These are phyloP conservation scores for Drosophila colorata DNA, from an alignment of 2,888 invertebrate genomes.

Conservation along the genomic window DNA sequence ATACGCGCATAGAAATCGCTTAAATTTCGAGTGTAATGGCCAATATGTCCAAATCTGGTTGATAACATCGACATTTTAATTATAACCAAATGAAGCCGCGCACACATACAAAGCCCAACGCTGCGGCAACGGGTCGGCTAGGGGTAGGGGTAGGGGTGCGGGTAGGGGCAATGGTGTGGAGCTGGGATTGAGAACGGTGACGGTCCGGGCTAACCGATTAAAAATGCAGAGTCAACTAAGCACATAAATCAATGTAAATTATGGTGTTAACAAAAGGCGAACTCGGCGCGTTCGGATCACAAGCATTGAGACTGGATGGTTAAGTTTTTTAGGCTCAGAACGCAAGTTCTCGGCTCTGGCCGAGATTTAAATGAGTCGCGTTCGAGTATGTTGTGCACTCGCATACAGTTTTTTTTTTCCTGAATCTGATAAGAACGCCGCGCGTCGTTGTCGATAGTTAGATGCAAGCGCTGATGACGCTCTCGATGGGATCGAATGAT, in stretches of 20 bases:
- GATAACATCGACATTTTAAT: slow-evolving; percentile 84
- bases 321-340: slow-evolving; percentile 11
- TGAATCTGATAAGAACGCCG: slow-evolving; percentile 64
- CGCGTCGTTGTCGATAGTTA: slow-evolving; percentile 50
- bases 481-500: slow-evolving; percentile 40
- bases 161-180: slow-evolving; percentile 6
- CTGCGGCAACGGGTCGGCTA: neutral
- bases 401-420: slow-evolving; percentile 38
- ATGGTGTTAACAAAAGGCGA: slow-evolving; percentile 83
- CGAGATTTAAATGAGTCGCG: slow-evolving; percentile 73
- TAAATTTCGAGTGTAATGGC: slow-evolving; percentile 81
- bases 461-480: slow-evolving; percentile 37
- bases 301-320: slow-evolving; percentile 33
- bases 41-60: slow-evolving; percentile 81
- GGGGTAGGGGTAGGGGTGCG: neutral
- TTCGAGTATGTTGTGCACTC: slow-evolving; percentile 53
- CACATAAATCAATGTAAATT: slow-evolving; percentile 83
- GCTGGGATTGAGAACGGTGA: slow-evolving; percentile 11
- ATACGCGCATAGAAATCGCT: slow-evolving; percentile 80
- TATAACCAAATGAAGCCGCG: slow-evolving; percentile 81
- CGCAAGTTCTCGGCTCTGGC: slow-evolving; percentile 12
- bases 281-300: slow-evolving; percentile 67
- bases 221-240: slow-evolving; percentile 81
- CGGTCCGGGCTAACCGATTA: slow-evolving; percentile 70
- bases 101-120: slow-evolving; percentile 29